These are phyloP conservation scores for Thaumatotibia leucotreta DNA, from an alignment of 1,140 invertebrate species.

Conservation along the genomic window DNA sequence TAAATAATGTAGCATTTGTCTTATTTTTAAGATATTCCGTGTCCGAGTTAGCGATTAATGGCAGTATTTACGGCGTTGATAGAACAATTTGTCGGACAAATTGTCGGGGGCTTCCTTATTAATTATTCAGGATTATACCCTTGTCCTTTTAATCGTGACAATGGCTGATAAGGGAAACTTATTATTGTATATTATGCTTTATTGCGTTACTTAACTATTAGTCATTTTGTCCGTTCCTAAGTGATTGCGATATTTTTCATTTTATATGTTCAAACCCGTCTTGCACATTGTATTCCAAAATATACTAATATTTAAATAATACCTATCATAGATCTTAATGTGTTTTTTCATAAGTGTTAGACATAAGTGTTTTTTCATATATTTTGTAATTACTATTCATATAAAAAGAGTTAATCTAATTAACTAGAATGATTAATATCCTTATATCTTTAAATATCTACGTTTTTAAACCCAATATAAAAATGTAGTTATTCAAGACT, in stretches of 20 bases:
- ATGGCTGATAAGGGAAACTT: constrained; percentile 9
- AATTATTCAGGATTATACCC: constrained; percentile 13
- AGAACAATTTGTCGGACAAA: constrained; percentile 11
- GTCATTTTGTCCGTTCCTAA: neutral
- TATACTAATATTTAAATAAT: too few relatives aligned
- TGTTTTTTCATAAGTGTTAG: too few relatives aligned
- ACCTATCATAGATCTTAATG: too few relatives aligned
- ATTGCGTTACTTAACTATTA: neutral
- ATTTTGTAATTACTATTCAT: too few relatives aligned
- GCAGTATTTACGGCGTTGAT: constrained; percentile 6
- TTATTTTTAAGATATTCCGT: neutral
- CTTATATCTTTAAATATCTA: neutral
- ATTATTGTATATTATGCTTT: constrained; percentile 13
- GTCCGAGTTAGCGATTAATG: neutral
- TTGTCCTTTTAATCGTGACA: constrained; percentile 13
- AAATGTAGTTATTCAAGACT: neutral
- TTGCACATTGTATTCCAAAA: too few relatives aligned
- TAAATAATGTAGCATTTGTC: neutral
- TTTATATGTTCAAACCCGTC: neutral
- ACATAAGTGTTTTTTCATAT: too few relatives aligned
- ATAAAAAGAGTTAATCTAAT: too few relatives aligned
- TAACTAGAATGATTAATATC: neutral
- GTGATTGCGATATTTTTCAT: neutral
- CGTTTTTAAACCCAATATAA: neutral
- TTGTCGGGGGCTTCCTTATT: constrained; percentile 1